Conservation (phyloP, 1,140 invertebrate genomes). For the Saccostrea cuccullata region DNA sequence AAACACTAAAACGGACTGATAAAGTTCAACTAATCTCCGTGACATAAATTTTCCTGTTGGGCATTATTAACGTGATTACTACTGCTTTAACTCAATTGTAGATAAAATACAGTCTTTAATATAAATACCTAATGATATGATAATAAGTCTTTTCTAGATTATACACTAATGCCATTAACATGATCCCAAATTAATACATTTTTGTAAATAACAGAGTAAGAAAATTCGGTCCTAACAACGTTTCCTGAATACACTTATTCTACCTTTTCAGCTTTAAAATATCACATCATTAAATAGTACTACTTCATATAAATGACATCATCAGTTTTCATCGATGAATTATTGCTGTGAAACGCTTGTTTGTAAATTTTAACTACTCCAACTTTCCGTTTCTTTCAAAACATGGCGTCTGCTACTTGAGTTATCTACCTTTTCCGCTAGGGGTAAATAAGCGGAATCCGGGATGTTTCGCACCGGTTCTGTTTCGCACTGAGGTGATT, state of each 20-base stretch:
- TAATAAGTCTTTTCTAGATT: too few species aligned
- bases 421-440: slow-evolving; percentile 7
- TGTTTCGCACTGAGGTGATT: too few species aligned
- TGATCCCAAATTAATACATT: too few species aligned
- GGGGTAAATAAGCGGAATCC: background rate
- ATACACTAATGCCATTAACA: too few species aligned
- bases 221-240: slow-evolving; percentile 2
- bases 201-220: background rate
- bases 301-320: background rate
- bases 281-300: background rate
- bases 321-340: background rate
- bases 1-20: too few species aligned
- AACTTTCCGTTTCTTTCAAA: slow-evolving; percentile 28
- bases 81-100: too few species aligned
- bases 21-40: too few species aligned
- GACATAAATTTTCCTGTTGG: too few species aligned
- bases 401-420: slow-evolving; percentile 28
- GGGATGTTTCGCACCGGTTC: too few species aligned
- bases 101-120: too few species aligned
- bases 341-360: background rate
- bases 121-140: too few species aligned
- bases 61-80: too few species aligned
- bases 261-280: background rate
- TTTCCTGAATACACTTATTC: background rate
- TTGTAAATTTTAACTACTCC: background rate